Conservation (phyloP, 2,888 invertebrate genomes). For the Odontomyia ornata region DNA sequence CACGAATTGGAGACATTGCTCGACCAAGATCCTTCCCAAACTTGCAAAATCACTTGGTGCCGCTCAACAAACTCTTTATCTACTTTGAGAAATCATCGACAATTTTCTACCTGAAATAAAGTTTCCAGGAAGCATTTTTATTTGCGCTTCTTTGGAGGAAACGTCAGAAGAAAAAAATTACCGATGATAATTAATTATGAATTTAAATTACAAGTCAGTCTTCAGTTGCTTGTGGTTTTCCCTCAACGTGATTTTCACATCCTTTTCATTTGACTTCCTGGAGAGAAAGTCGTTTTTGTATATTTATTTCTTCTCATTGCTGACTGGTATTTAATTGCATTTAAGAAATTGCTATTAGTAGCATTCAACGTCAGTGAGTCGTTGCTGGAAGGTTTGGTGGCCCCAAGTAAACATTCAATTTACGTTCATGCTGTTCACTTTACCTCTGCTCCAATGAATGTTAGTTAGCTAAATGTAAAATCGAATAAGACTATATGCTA, state of each 20-base stretch:
- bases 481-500: too few relatives aligned
- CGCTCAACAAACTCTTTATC: too few relatives aligned
- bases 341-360: constrained; percentile 13
- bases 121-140: too few relatives aligned
- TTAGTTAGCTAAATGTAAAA: too few relatives aligned
- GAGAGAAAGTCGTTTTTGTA: neutral
- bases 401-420: too few relatives aligned
- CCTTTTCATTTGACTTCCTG: neutral
- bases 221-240: neutral
- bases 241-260: neutral
- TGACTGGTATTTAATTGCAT: neutral
- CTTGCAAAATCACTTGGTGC: too few relatives aligned
- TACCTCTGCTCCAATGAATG: too few relatives aligned
- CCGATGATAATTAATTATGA: constrained; percentile 3
- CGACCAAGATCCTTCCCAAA: too few relatives aligned
- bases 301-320: neutral
- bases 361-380: constrained; percentile 22
- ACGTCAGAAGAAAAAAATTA: neutral
- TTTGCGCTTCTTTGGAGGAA: neutral
- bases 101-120: too few relatives aligned
- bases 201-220: constrained; percentile 13
- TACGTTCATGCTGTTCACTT: neutral
- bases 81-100: too few relatives aligned
- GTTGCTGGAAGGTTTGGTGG: too few relatives aligned
- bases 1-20: too few relatives aligned